Evolutionary conservation across 2,797 vertebrate genomes (phyloP), one percentile per base, ranked within the genome.

Genomic region (Acrossocheilus wenchowensis): DNA sequence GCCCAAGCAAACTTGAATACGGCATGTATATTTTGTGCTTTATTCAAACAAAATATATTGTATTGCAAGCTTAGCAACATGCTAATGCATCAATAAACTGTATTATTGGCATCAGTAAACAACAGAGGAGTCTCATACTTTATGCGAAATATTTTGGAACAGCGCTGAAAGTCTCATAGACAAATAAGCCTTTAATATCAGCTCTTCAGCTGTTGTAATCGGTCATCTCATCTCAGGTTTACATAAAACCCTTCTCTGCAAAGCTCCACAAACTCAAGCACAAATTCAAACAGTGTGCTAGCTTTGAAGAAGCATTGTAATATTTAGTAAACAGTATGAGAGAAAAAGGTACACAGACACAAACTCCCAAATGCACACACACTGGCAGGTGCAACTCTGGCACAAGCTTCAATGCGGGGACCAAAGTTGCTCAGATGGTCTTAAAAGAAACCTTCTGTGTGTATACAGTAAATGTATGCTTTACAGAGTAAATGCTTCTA

Each of bases 221-320:
- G 3, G 64, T 68, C 15, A 68, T 19, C 30, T 68, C 64, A 36
- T 19, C 30, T 68, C 15, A 36, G 19, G 64, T 68, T 68, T 36
- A 36, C 15, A 19, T 36, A 36, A 68, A 68, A 36, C 3, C 30
- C 15, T 19, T 34, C 26, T 7, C 30, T 66, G 26, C 50, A 69
- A 71, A 17, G n/a, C 66, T 72, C 21, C 6, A 26, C 50, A 60
- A 80, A 50, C 36, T n/a, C 23, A n/a, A 75, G 54, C 41, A 54
- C 21, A 84, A 39, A 66, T 66, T 41, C 52, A 64, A 45, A 36
- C 54, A 30, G 52, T 45, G n/a, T 4, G 72, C 39, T 71, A 36
- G 41, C 50, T 82, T 48, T 81, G 60, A 83, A 62, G 81, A 75
- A 80, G 45, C 57, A 48, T 36, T 80, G 62, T 69, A 75, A 57